Evolutionary conservation across 2,113 vertebrate species (phyloP).

Genomic region (Tympanuchus pallidicinctus): DNA sequence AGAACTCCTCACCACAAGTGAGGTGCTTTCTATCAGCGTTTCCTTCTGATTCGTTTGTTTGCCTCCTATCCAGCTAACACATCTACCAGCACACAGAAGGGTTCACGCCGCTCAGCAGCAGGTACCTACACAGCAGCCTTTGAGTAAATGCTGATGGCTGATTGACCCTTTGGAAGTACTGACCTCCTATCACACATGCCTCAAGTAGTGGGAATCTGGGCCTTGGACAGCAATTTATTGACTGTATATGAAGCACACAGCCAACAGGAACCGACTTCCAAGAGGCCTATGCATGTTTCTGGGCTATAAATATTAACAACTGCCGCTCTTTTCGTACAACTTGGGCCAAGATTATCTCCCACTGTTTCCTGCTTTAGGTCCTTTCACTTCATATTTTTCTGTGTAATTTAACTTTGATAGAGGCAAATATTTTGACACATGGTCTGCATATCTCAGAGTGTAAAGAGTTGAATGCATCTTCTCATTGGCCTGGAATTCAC

Average conservation of each 20-base stretch:
- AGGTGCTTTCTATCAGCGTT: neutral
- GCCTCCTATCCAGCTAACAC: neutral
- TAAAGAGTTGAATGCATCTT: neutral
- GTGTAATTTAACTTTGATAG: neutral
- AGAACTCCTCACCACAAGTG: neutral
- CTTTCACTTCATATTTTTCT: constrained; percentile 25
- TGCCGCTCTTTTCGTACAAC: neutral
- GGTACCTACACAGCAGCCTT: neutral
- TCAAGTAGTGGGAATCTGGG: neutral
- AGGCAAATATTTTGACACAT: neutral
- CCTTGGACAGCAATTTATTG: constrained; percentile 11
- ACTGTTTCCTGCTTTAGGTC: constrained; percentile 12
- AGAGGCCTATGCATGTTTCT: neutral
- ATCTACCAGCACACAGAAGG: neutral
- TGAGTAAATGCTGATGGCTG: neutral
- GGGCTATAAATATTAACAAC: constrained; percentile 19
- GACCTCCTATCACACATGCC: neutral
- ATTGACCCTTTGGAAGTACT: neutral
- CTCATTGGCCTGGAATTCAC: neutral
- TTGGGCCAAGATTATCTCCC: constrained; percentile 23
- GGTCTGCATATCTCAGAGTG: neutral
- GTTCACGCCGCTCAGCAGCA: rapidly evolving
- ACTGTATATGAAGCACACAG: neutral
- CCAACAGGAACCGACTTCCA: neutral
- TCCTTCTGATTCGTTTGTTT: neutral